A percentile compares a stretch with the other conserved stretches of the same genome.
phyloP scores from a whole-genome alignment of 2,113 vertebrate genomes.

The Ornithorhynchus anatinus region DNA sequence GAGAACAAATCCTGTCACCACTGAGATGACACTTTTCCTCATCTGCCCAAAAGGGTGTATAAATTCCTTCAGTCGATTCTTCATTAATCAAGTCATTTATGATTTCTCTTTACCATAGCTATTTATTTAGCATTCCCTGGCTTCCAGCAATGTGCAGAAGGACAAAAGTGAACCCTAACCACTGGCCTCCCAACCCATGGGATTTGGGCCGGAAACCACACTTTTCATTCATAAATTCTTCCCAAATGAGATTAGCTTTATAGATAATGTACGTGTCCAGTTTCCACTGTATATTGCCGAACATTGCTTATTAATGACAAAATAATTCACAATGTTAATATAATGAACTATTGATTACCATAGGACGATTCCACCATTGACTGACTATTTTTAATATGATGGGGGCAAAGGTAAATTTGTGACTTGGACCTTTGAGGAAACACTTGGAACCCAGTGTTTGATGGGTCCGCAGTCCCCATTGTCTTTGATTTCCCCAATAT shows the following conservation, averaged over 20 bases:
- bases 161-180: conserved; percentile 11
- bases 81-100: conserved; percentile 11
- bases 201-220: conserved; percentile 30
- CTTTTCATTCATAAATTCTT: conserved; percentile 53
- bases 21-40: too few relatives aligned
- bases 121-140: conserved; percentile 43
- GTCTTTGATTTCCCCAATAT: conserved; percentile 26
- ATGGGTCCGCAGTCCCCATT: conserved; percentile 1
- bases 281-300: conserved; percentile 34
- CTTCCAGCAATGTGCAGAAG: conserved; percentile 14
- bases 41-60: too few relatives aligned
- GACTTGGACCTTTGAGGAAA: conserved; percentile 47
- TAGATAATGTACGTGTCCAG: conserved; percentile 48
- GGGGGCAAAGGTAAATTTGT: conserved; percentile 32
- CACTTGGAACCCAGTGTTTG: too few relatives aligned
- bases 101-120: conserved; percentile 37
- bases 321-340: conserved; percentile 42
- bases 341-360: conserved; percentile 56
- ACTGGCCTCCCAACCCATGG: conserved; percentile 23
- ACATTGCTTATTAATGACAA: conserved; percentile 46
- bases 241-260: conserved; percentile 56
- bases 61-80: conserved; percentile 35
- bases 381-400: conserved; percentile 39
- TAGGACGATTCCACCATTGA: conserved; percentile 26
- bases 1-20: too few relatives aligned